Conservation (phyloP, 2,113 vertebrate species). For the Anthoscopus minutus region DNA sequence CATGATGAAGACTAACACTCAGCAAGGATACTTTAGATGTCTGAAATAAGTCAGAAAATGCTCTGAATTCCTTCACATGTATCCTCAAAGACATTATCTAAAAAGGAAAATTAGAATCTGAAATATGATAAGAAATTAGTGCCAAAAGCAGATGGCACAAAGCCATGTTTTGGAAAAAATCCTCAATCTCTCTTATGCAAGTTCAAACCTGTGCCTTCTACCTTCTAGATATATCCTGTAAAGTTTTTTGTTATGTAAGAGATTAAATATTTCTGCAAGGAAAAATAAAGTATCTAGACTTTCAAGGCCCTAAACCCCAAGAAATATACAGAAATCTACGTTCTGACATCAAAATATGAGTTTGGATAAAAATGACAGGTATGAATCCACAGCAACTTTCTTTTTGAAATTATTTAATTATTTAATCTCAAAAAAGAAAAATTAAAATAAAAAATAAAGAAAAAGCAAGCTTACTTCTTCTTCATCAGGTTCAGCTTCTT, state of each 20-base stretch:
- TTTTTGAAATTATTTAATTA: not conserved
- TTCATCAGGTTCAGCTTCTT: slow-evolving; percentile 89
- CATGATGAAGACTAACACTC: not conserved
- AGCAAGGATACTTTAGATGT: not conserved
- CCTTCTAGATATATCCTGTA: not conserved
- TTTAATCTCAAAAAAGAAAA: not conserved
- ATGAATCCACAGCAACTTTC: not conserved
- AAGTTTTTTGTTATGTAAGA: not conserved
- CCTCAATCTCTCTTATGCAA: not conserved
- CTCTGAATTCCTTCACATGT: not conserved
- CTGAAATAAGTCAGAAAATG: not conserved
- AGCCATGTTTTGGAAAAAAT: not conserved
- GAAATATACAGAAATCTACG: not conserved
- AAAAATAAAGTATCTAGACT: not conserved
- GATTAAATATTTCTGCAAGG: not conserved
- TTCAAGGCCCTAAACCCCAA: not conserved
- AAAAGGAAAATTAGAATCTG: not conserved
- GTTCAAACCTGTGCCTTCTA: not conserved
- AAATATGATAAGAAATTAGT: not conserved
- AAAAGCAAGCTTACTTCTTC: slow-evolving; percentile 84
- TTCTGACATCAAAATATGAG: not conserved
- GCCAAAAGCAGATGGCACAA: not conserved
- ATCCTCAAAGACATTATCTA: not conserved
- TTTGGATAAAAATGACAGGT: not conserved
- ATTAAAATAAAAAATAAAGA: not conserved